Conservation (phyloP, 2,113 vertebrate species). For the Pseudonaja textilis region DNA sequence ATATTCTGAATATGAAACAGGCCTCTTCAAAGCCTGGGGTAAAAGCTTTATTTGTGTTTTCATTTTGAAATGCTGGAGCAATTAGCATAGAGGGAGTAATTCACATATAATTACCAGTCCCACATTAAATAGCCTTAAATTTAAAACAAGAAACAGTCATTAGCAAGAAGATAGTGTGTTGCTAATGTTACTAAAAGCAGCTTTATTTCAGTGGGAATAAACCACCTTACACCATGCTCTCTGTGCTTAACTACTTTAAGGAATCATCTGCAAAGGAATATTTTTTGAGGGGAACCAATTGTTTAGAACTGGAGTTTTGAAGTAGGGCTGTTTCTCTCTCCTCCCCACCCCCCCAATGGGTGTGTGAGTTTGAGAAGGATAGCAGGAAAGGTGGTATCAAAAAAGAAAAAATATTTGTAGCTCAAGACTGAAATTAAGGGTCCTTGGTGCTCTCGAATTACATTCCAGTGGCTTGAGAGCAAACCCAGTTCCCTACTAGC, state of each 20-base stretch:
- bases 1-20: neutral
- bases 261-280: neutral
- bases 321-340: neutral
- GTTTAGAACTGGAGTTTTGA: neutral
- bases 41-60: no score
- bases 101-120: neutral
- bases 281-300: neutral
- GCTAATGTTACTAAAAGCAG: neutral
- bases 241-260: neutral
- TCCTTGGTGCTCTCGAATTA: neutral
- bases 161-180: neutral
- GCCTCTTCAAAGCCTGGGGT: neutral
- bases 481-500: neutral
- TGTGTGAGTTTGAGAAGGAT: neutral
- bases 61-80: neutral
- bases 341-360: neutral
- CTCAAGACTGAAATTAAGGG: neutral
- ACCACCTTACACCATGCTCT: neutral
- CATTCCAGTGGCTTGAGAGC: neutral
- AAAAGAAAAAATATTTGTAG: neutral
- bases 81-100: neutral
- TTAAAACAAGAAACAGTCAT: neutral
- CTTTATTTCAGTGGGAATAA: neutral
- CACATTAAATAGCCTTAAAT: neutral
- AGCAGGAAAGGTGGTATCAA: neutral